A percentile compares a stretch with the other conserved stretches of the same genome.
Evolutionary conservation across 2,888 invertebrate genomes (phyloP).

Genomic region (Tubulanus polymorphus): DNA sequence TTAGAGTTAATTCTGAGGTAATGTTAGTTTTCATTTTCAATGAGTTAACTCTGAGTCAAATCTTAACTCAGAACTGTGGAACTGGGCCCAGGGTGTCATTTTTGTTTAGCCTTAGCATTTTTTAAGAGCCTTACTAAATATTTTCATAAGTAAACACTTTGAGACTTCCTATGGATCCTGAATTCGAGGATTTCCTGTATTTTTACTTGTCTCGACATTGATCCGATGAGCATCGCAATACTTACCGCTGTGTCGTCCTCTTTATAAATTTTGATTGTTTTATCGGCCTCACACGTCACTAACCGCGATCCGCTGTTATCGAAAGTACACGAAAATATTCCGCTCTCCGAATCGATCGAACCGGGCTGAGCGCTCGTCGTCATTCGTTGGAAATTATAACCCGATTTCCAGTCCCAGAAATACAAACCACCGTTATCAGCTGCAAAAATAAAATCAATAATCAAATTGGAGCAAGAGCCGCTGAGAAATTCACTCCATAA

Average conservation of each 20-base stretch:
- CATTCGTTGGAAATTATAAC: slow-evolving; percentile 88
- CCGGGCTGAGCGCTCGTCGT: slow-evolving; percentile 95
- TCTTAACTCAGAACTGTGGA: no score
- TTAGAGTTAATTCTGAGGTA: no score
- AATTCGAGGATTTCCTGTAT: no score
- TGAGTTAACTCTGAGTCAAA: no score
- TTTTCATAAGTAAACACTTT: no score
- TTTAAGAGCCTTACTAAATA: no score
- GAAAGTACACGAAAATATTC: slow-evolving; percentile 92
- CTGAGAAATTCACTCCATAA: background rate
- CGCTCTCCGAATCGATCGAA: slow-evolving; percentile 98
- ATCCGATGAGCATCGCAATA: slow-evolving; percentile 17
- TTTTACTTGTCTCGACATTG: no score
- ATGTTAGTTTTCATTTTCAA: no score
- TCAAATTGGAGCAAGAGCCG: background rate
- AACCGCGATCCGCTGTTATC: slow-evolving; percentile 92
- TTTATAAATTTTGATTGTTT: slow-evolving; percentile 97
- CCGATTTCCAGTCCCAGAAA: slow-evolving; percentile 99
- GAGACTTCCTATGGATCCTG: no score
- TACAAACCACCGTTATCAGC: slow-evolving; percentile 95
- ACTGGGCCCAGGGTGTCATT: no score
- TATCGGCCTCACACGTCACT: slow-evolving; percentile 96
- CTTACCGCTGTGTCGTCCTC: slow-evolving; percentile 86
- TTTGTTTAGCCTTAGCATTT: no score
- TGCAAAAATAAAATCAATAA: slow-evolving; percentile 22